Conservation (phyloP, 2,797 vertebrate genomes). For the Cyclopterus lumpus region DNA sequence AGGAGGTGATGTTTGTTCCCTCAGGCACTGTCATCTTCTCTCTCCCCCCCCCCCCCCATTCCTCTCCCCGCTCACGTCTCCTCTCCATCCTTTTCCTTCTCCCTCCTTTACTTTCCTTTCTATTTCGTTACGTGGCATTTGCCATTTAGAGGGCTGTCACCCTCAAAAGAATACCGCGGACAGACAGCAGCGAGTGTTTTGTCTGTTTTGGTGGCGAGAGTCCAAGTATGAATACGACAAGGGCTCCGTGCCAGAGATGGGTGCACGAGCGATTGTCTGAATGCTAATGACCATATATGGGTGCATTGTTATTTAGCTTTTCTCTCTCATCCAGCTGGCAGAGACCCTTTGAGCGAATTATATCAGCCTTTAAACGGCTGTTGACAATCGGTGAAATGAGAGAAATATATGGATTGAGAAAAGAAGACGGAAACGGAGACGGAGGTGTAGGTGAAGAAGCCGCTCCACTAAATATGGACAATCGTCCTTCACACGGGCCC, state of each 20-base stretch:
- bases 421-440: constrained; percentile 9
- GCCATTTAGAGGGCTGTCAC: constrained; percentile 63
- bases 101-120: constrained; percentile 19
- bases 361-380: constrained; percentile 55
- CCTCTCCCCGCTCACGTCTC: constrained; percentile 34
- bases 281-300: constrained; percentile 71
- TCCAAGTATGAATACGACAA: constrained; percentile 76
- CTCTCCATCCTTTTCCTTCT: constrained; percentile 38
- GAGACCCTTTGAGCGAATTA: constrained; percentile 44
- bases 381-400: constrained; percentile 37
- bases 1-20: constrained; percentile 79
- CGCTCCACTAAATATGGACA: constrained; percentile 31
- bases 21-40: constrained; percentile 72
- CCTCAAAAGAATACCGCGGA: constrained; percentile 57
- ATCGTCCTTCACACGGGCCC: constrained; percentile 23
- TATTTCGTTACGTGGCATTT: constrained; percentile 71
- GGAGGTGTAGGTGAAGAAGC: constrained; percentile 21
- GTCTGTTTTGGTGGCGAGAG: constrained; percentile 57
- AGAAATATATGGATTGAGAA: constrained; percentile 26
- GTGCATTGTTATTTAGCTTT: constrained; percentile 64
- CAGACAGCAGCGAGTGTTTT: constrained; percentile 47
- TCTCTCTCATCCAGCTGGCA: constrained; percentile 55
- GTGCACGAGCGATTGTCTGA: constrained; percentile 63
- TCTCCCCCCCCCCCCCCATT: constrained; percentile 52
- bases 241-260: constrained; percentile 61